Conservation (phyloP, 2,797 vertebrate species). For the Gymnoscopelus microlampas region DNA sequence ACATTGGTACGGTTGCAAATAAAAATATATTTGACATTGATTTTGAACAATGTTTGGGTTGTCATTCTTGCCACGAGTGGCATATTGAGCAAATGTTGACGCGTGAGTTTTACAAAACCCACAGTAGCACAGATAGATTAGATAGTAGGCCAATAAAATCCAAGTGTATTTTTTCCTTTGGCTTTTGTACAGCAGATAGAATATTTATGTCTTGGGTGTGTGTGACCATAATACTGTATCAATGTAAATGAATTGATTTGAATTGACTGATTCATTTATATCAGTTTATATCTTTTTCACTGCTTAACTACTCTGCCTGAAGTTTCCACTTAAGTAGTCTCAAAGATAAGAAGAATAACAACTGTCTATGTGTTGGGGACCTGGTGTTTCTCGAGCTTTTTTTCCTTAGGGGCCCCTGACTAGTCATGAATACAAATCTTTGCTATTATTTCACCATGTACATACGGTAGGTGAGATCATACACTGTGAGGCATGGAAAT, state of each 20-base stretch:
- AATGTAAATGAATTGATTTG: no score
- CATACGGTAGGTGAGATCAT: background rate
- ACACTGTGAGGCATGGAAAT: background rate
- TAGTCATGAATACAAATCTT: constrained; percentile 39
- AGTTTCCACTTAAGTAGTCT: constrained; percentile 19
- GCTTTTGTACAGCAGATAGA: no score
- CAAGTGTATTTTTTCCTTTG: background rate
- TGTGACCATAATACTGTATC: no score
- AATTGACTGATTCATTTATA: no score
- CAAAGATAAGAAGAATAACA: constrained; percentile 4
- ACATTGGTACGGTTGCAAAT: constrained; percentile 75
- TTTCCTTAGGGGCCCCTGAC: constrained; percentile 23
- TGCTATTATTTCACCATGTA: background rate
- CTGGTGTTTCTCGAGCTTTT: constrained; percentile 39
- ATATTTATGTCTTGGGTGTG: no score
- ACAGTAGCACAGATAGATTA: no score
- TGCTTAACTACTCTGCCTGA: background rate
- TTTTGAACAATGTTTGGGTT: constrained; percentile 40
- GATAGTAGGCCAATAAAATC: background rate
- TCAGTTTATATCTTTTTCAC: no score
- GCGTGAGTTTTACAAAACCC: no score
- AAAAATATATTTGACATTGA: constrained; percentile 70
- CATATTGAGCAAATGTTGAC: no score
- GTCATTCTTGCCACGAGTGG: background rate
- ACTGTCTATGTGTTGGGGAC: constrained; percentile 26